Base-by-base conservation (phyloP, 1,140 invertebrate species). In the Coelopa frigida region DNA sequence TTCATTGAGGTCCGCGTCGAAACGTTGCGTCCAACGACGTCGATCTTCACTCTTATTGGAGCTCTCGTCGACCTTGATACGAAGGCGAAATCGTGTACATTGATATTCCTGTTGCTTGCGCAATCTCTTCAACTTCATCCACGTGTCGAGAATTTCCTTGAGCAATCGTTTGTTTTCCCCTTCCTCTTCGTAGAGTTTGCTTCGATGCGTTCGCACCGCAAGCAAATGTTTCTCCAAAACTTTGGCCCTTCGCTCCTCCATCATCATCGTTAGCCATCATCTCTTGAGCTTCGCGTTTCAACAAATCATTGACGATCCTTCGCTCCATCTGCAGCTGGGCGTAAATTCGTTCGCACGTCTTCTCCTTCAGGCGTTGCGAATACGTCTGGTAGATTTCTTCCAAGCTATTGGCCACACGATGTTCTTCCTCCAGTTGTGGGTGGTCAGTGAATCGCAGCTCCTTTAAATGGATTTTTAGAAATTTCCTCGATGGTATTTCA, bases 361-460 rank as follows among this genome's bases (percentile, higher is more conserved):
- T 49, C 21, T 56, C 53, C 10, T 53, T 44, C 6, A 51, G 44
- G n/a, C 57, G 53, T n/a, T 56, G 46, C 15, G 37, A 42, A 50
- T 72, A 71, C 4, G 59, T 18, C n/a, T 70, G 53, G 36, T 55
- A 69, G 3, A 65, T 49, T 33, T 61, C 53, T 24, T 60, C 57
- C n/a, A 74, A 42, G 36, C 64, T 54, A 26, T 70, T 57, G n/a
- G 61, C 53, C 14, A 71, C 24, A 2, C 58, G 49, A 48, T 74
- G 71, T 55, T 75, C 73, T 18, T 68, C 51, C 40, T 62, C 60
- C 11, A 70, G 58, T 18, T 68, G 55, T 2, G 62, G 66, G 55
- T 74, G 72, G n/a, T 57, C 43, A 7, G 49, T 61, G 20, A 75
- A 74, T n/a, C 61, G 58, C 12, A 74, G 29, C 6, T 59, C 44